A percentile compares a stretch with the other conserved stretches of the same genome.
phyloP scores from a whole-genome alignment of 2,888 invertebrate genomes.

The Aspidiotus destructor region DNA sequence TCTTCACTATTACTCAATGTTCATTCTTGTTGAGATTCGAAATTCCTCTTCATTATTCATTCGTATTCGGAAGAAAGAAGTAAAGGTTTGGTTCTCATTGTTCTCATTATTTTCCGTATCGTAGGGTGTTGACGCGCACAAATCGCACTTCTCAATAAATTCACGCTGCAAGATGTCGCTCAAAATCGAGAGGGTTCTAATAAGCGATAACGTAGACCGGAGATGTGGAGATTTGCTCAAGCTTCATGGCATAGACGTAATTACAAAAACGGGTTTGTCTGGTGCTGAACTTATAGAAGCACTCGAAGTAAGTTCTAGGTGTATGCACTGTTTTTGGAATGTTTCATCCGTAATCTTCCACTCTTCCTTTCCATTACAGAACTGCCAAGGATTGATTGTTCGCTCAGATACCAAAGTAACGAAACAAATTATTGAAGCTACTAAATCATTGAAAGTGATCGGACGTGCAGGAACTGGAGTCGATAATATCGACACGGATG shows the following conservation, averaged over 20 bases:
- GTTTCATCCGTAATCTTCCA: not conserved
- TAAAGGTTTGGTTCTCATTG: no score
- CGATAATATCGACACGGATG: slow-evolving; percentile 87
- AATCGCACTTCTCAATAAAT: no score
- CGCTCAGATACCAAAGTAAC: slow-evolving; percentile 92
- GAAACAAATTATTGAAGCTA: slow-evolving; percentile 64
- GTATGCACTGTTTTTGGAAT: not conserved
- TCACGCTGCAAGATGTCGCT: slow-evolving; percentile 40
- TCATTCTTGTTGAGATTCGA: no score
- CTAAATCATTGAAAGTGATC: slow-evolving; percentile 68
- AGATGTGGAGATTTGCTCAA: slow-evolving; percentile 73
- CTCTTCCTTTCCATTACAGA: slow-evolving; percentile 47
- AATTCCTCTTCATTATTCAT: not conserved
- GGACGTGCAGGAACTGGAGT: slow-evolving; percentile 98
- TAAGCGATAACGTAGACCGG: slow-evolving; percentile 85
- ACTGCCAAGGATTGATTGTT: slow-evolving; percentile 82
- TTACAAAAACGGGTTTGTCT: slow-evolving; percentile 63
- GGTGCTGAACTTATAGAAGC: slow-evolving; percentile 65
- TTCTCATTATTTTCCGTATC: no score
- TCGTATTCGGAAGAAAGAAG: not conserved
- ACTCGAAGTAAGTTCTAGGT: slow-evolving; percentile 57
- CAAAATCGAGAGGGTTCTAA: slow-evolving; percentile 67
- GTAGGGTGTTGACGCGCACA: no score
- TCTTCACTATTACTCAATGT: no score
- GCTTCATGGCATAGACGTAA: slow-evolving; percentile 66